A percentile compares a stretch with the other conserved stretches of the same genome.
Conservation (phyloP, 2,888 invertebrate species). For the Sphaerolaimus hirsutus region DNA sequence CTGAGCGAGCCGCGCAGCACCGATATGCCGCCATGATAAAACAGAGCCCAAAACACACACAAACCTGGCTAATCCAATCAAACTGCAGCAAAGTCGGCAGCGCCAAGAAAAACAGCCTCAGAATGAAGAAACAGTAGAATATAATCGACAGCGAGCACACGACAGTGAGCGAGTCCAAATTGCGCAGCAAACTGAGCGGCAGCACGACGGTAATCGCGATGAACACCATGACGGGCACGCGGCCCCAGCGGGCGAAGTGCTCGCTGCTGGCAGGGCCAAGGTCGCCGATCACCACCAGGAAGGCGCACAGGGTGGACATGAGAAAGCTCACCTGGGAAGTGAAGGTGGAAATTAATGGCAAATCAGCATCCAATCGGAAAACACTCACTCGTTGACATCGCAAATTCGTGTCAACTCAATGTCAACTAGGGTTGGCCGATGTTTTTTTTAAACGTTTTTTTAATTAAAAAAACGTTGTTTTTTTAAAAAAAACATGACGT, state of each 20-base stretch:
- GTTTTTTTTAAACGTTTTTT: no score
- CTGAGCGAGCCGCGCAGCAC: no score
- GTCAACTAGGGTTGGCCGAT: no score
- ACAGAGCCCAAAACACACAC: conserved; percentile 12
- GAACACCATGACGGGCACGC: neutral
- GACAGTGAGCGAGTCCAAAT: conserved; percentile 63
- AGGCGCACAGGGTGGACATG: conserved; percentile 78
- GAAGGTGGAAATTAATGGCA: no score
- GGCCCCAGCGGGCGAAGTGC: neutral
- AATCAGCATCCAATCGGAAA: no score
- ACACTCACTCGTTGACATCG: no score
- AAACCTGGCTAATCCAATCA: conserved; percentile 13
- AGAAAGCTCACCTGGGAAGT: no score
- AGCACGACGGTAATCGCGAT: conserved; percentile 43
- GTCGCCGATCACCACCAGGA: conserved; percentile 91
- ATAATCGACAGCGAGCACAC: conserved; percentile 38
- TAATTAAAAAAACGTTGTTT: no score
- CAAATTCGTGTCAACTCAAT: no score
- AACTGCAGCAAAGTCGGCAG: conserved; percentile 12
- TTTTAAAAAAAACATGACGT: no score
- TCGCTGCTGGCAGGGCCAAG: conserved; percentile 47
- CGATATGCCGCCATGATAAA: no score
- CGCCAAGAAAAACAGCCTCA: conserved; percentile 12
- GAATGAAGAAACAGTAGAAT: conserved; percentile 59
- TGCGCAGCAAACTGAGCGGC: conserved; percentile 61